A percentile compares a stretch with the other conserved stretches of the same genome.
Evolutionary conservation across 2,113 vertebrate species (phyloP).

Genomic region (Podiceps cristatus): DNA sequence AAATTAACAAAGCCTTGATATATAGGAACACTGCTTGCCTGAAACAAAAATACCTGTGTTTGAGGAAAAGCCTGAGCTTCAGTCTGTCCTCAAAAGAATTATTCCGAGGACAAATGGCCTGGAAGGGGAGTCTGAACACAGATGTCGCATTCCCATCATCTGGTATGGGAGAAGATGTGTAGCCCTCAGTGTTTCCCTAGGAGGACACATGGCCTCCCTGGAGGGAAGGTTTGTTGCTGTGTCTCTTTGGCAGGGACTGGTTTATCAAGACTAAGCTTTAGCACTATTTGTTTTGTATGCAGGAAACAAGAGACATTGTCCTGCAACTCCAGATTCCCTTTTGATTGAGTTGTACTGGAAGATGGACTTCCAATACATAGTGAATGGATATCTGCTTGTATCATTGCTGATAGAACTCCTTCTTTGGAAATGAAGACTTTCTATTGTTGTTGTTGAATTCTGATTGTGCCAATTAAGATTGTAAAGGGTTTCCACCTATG

Average conservation of each 20-base stretch:
- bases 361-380: neutral
- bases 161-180: neutral
- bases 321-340: neutral
- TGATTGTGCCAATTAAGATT: neutral
- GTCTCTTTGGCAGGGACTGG: neutral
- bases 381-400: neutral
- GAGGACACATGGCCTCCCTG: neutral
- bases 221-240: neutral
- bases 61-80: neutral
- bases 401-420: neutral
- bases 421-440: neutral
- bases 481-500: neutral
- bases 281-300: neutral
- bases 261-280: neutral
- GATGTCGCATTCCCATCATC: neutral
- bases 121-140: neutral
- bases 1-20: neutral
- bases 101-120: neutral
- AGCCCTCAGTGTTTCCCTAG: neutral
- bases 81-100: neutral
- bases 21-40: neutral
- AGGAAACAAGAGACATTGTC: neutral
- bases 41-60: neutral
- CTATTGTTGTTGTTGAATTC: neutral
- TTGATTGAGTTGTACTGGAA: neutral